phyloP scores from a whole-genome alignment of 2,113 vertebrate species.

The Diphyllodes magnificus region DNA sequence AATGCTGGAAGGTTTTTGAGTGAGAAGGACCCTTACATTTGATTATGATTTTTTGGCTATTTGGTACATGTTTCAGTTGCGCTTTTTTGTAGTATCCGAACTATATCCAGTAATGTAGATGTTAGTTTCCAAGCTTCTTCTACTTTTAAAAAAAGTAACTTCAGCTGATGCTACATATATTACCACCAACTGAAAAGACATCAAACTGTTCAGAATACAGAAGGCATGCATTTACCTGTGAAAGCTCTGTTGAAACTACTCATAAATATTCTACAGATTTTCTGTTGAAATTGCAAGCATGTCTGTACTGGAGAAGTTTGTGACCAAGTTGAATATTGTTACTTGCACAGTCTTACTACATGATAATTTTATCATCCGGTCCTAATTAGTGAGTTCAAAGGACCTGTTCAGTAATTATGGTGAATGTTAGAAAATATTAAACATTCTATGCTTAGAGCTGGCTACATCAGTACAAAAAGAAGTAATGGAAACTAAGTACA shows the following conservation, averaged over 20 bases:
- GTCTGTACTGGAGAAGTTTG: background rate
- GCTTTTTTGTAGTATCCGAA: background rate
- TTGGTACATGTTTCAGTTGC: background rate
- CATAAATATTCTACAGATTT: background rate
- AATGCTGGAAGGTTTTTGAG: background rate
- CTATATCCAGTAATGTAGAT: background rate
- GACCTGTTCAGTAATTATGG: background rate
- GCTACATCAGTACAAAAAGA: background rate
- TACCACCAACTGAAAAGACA: background rate
- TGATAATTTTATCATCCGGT: background rate
- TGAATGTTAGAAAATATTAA: background rate
- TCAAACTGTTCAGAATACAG: background rate
- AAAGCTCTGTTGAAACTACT: background rate
- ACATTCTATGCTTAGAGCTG: background rate
- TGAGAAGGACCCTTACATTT: background rate
- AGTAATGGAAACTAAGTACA: background rate
- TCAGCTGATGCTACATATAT: background rate
- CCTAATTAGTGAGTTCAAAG: background rate
- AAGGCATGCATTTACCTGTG: background rate
- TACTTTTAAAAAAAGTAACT: background rate
- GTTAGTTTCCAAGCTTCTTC: background rate
- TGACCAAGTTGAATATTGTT: background rate
- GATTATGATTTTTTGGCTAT: background rate
- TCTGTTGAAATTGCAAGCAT: background rate
- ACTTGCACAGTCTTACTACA: background rate